These are phyloP conservation scores for Piezodorus guildinii DNA, from an alignment of 1,140 invertebrate genomes.

Conservation along the genomic window DNA sequence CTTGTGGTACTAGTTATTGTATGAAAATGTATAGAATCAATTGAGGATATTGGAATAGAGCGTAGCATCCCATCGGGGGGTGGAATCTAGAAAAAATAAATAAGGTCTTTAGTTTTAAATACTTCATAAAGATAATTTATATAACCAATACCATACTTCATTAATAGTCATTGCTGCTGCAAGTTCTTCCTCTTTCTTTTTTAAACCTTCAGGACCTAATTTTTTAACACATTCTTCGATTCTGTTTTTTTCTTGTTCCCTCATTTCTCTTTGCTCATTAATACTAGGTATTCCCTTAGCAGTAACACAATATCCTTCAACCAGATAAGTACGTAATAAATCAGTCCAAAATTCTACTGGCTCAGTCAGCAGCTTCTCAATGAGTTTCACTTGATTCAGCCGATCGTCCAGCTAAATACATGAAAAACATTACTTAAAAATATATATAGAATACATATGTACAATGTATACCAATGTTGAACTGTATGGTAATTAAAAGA, in stretches of 20 bases:
- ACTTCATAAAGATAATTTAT: no score
- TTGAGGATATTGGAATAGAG: constrained; percentile 54
- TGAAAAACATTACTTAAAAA: no score
- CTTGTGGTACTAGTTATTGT: constrained; percentile 46
- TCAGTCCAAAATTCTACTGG: constrained; percentile 55
- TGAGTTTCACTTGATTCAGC: constrained; percentile 54
- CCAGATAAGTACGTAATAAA: constrained; percentile 58
- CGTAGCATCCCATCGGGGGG: constrained; percentile 54
- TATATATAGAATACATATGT: no score
- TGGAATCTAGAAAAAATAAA: constrained; percentile 37
- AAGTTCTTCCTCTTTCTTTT: constrained; percentile 46
- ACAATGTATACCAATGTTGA: no score
- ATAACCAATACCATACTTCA: constrained; percentile 42
- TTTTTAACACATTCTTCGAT: constrained; percentile 47
- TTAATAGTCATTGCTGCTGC: constrained; percentile 60
- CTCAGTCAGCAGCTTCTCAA: constrained; percentile 51
- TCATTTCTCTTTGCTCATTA: constrained; percentile 45
- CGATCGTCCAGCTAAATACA: constrained; percentile 50
- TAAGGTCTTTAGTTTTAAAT: no score
- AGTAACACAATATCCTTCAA: constrained; percentile 42
- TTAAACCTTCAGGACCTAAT: constrained; percentile 56
- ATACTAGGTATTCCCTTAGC: constrained; percentile 45
- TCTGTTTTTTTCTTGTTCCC: constrained; percentile 51
- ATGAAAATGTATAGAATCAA: constrained; percentile 56
- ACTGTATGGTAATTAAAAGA: no score